Evolutionary conservation across 1,140 invertebrate species (phyloP).

Genomic region (Whitmania pigra): DNA sequence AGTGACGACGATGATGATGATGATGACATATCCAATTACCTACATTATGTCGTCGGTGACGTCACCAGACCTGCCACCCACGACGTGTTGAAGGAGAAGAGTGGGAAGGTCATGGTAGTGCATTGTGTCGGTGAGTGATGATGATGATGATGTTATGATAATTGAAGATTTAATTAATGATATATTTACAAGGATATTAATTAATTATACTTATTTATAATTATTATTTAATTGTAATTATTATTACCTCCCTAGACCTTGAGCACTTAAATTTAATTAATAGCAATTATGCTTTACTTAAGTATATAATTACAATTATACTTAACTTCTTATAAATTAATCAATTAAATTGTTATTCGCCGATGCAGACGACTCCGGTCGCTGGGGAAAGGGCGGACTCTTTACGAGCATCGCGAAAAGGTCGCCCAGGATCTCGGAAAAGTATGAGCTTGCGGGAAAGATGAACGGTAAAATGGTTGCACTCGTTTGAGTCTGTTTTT

Average conservation of each 20-base stretch:
- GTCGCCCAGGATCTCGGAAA: constrained; percentile 30
- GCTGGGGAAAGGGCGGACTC: constrained; percentile 38
- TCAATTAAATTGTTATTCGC: no score
- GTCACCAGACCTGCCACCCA: constrained; percentile 34
- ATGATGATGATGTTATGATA: no score
- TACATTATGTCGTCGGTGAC: constrained; percentile 39
- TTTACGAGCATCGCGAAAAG: constrained; percentile 34
- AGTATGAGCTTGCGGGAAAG: constrained; percentile 36
- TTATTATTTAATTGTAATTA: no score
- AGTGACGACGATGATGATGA: constrained; percentile 20
- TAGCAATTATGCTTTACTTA: no score
- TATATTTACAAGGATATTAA: no score
- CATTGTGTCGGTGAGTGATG: constrained; percentile 38
- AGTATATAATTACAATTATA: background rate
- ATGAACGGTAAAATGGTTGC: constrained; percentile 32
- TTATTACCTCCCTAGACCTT: no score
- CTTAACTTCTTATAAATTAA: no score
- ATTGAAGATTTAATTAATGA: no score
- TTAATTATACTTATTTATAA: no score
- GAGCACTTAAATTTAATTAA: no score
- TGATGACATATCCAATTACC: constrained; percentile 22
- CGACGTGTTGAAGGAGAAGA: constrained; percentile 19
- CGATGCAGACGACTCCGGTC: constrained; percentile 37
- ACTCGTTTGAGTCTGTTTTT: background rate
- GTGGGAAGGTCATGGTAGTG: constrained; percentile 31